Conservation (phyloP, 1,140 invertebrate species). For the Drosophila nigromelanica region DNA sequence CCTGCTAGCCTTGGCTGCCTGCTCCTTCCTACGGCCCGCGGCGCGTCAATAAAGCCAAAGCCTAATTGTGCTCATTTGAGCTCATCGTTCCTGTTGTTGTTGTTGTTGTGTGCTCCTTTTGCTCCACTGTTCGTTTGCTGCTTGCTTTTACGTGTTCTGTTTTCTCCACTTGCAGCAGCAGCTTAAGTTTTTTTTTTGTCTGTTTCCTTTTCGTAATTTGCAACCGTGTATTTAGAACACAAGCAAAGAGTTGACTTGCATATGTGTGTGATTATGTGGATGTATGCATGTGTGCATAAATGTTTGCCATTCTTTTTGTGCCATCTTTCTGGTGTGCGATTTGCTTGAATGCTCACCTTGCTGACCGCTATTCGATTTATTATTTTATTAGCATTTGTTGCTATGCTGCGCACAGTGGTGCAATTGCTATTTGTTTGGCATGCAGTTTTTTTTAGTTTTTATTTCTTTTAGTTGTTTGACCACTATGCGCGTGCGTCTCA, state of each 20-base stretch:
- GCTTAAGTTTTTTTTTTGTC: constrained; percentile 59
- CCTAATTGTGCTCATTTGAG: constrained; percentile 80
- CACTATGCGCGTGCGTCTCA: constrained; percentile 60
- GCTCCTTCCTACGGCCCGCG: constrained; percentile 44
- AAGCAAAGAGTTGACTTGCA: constrained; percentile 46
- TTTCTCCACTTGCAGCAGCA: constrained; percentile 56
- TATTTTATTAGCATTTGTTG: constrained; percentile 77
- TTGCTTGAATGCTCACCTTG: constrained; percentile 71
- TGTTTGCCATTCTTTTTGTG: constrained; percentile 65
- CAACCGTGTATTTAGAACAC: constrained; percentile 77
- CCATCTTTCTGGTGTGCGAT: constrained; percentile 60
- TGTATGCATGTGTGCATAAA: constrained; percentile 20
- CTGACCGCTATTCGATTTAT: constrained; percentile 78
- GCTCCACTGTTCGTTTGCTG: constrained; percentile 14
- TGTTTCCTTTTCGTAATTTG: constrained; percentile 70
- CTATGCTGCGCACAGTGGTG: constrained; percentile 52
- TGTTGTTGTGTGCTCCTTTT: constrained; percentile 40
- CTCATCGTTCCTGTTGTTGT: constrained; percentile 42
- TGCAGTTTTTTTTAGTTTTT: neutral
- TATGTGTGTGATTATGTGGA: constrained; percentile 5
- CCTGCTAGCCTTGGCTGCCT: constrained; percentile 29
- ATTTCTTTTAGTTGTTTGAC: constrained; percentile 7
- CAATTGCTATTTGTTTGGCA: constrained; percentile 10
- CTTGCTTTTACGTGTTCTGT: constrained; percentile 25
- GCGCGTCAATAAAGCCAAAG: constrained; percentile 73